Conservation (phyloP, 2,797 vertebrate species). For the Basileuterus tristriatus region DNA sequence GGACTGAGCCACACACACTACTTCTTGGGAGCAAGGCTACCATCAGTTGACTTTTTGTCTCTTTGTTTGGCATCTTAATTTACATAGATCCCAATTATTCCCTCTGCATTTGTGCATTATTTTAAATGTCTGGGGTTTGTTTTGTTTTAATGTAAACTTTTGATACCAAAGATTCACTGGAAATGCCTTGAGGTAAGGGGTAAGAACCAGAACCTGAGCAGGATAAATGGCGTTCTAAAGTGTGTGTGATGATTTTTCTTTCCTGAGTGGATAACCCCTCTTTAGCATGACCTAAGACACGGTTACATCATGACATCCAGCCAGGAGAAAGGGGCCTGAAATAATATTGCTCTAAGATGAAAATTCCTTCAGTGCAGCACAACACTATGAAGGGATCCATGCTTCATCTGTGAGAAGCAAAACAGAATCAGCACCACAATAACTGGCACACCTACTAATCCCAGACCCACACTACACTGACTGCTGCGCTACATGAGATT, state of each 20-base stretch:
- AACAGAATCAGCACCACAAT: not conserved
- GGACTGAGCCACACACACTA: not conserved
- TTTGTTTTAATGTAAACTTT: not conserved
- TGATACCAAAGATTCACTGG: not conserved
- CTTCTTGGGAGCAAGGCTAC: not conserved
- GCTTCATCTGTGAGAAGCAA: not conserved
- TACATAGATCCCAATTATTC: not conserved
- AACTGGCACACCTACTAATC: not conserved
- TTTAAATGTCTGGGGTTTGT: not conserved
- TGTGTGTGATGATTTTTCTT: not conserved
- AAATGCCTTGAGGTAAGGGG: not conserved
- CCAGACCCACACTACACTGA: not conserved
- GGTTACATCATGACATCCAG: not conserved
- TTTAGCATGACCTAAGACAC: not conserved
- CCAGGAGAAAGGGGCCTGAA: not conserved
- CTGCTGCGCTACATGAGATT: not conserved
- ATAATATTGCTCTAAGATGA: not conserved
- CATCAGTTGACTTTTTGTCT: not conserved
- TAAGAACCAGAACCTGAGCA: not conserved
- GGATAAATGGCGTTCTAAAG: not conserved
- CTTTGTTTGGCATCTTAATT: not conserved
- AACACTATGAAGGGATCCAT: not conserved
- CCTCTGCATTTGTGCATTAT: not conserved
- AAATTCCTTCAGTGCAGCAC: not conserved
- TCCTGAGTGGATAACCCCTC: not conserved